Percentiles rank a stretch among this genome's conserved stretches.
phyloP scores from a whole-genome alignment of 92 coral and sea anemone species.

The Chrysogorgia sp. region DNA sequence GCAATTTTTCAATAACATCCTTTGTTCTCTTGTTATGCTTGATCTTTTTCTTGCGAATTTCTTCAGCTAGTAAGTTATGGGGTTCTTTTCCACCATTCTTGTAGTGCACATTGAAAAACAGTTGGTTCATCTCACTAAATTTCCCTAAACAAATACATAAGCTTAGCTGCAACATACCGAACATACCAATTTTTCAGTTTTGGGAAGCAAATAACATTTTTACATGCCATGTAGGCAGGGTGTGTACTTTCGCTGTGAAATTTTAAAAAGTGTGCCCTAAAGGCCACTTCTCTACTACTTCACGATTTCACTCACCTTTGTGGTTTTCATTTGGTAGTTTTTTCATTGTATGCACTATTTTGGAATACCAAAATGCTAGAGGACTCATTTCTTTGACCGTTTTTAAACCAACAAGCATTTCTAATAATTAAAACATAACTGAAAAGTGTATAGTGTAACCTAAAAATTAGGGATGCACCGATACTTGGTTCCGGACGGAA shows the following conservation, averaged over 20 bases:
- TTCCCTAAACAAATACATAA: neutral
- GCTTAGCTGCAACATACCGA: no score
- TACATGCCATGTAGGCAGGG: no score
- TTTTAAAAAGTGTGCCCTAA: neutral
- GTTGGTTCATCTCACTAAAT: neutral
- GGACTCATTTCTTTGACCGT: neutral
- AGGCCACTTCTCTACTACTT: neutral
- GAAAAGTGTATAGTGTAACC: no score
- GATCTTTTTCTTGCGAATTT: constrained; percentile 17
- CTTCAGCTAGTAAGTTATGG: constrained; percentile 5
- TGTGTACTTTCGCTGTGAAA: no score
- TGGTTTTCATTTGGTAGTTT: neutral
- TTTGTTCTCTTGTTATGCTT: neutral
- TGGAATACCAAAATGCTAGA: constrained; percentile 4
- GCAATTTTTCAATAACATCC: neutral
- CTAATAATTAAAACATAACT: neutral
- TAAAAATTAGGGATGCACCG: no score
- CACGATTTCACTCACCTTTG: neutral
- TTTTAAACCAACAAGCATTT: neutral
- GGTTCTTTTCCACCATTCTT: constrained; percentile 14
- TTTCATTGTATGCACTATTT: neutral
- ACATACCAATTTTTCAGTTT: no score
- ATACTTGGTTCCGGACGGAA: no score
- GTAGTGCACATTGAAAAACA: constrained; percentile 32
- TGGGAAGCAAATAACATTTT: no score